Evolutionary conservation across 2,888 invertebrate genomes (phyloP).

Genomic region (Cenopis cana): DNA sequence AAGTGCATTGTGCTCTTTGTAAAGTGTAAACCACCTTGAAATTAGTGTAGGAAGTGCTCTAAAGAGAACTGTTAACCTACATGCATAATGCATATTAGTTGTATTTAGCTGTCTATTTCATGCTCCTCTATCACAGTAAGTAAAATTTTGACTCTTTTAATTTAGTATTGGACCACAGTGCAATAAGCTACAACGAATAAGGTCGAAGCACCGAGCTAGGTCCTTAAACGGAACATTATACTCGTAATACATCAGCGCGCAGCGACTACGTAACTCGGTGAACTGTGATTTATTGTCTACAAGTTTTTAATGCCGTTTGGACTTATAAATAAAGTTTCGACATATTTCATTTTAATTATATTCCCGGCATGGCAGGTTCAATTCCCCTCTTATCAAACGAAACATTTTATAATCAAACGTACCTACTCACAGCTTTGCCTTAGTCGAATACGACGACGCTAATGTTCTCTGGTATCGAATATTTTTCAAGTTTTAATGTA

Average conservation of each 20-base stretch:
- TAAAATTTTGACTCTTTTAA: background rate
- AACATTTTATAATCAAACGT: background rate
- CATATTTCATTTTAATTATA: constrained; percentile 10
- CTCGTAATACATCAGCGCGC: constrained; percentile 27
- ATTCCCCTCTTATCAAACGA: background rate
- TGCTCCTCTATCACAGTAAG: background rate
- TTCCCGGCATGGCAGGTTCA: background rate
- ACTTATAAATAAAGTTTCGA: constrained; percentile 18
- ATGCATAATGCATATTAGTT: no score
- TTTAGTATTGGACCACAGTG: constrained; percentile 24
- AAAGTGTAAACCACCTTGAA: constrained; percentile 25
- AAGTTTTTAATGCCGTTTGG: constrained; percentile 31
- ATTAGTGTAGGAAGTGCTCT: constrained; percentile 18
- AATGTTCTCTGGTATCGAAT: no score
- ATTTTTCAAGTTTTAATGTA: background rate
- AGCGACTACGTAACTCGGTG: constrained; percentile 36
- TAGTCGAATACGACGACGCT: background rate
- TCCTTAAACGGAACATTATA: constrained; percentile 34
- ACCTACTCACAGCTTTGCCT: background rate
- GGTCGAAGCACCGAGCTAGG: constrained; percentile 6
- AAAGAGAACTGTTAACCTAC: background rate
- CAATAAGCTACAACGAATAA: constrained; percentile 9
- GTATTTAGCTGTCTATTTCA: no score
- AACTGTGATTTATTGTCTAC: constrained; percentile 32
- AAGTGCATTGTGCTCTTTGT: constrained; percentile 24